Base-by-base conservation (phyloP, 37 sponge, comb jelly and placozoan genomes). In the Beroe ovata region DNA sequence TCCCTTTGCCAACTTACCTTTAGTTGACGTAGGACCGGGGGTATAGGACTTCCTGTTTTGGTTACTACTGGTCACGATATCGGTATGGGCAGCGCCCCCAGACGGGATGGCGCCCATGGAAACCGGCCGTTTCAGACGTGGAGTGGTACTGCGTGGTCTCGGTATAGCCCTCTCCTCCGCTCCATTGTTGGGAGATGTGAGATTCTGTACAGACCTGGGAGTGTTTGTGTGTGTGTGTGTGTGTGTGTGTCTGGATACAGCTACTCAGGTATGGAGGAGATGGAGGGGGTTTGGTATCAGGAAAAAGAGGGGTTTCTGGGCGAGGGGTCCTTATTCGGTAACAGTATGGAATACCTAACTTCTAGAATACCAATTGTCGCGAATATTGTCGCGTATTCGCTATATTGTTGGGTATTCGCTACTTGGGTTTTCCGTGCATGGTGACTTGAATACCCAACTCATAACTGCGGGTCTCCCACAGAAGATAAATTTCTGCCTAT, bases 1-100 rank as follows among this genome's bases (percentile, higher is more conserved):
- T n/a, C n/a, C n/a, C n/a, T n/a, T n/a, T n/a, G n/a, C n/a, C n/a
- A 77, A 77, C 84, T 14, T 6, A 77, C 84, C 84, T 41, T 42
- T 39, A 40, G 41, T 77, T 16, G 84, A 40, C 8, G 38, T 30
- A 26, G 69, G 69, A 37, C 16, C 69, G 1, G 69, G 69, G 6
- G 69, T 66, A 16, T 29, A 11, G 36, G 69, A 66, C 36, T 66
- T 66, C 36, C 69, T 66, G 35, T 29, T 25, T 1, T 34, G 30
- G 35, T 34, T 37, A 16, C 54, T 11, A 47, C 54, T 47, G 11
- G 54, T 47, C 54, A 47, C 54, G 11, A 6, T 11, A 6, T 47
- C 54, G 4, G 69, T 32, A 29, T 62, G 63, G 4, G 26, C 63
- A 62, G 71, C 38, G 26, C 47, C n/a, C 1, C 54, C n/a, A 25